Conservation (phyloP, 2,797 vertebrate species). For the Neostethus bicornis region DNA sequence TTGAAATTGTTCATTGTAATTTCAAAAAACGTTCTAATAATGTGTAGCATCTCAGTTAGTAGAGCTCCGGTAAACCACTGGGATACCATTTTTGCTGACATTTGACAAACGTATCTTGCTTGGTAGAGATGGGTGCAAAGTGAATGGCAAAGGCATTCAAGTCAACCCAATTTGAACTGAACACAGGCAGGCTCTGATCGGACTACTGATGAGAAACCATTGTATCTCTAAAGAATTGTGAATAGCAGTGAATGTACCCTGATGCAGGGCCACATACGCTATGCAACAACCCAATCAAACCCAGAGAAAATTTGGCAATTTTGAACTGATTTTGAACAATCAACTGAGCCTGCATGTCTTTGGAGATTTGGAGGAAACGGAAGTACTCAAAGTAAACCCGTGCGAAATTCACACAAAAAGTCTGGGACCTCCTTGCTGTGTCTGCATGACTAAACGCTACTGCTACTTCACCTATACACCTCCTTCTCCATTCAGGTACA, state of each 20-base stretch:
- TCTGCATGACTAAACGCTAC: too few relatives aligned
- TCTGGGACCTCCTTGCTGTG: too few relatives aligned
- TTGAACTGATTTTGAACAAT: too few relatives aligned
- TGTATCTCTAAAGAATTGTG: slow-evolving; percentile 9
- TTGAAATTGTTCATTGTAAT: slow-evolving; percentile 25
- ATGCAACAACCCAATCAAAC: neutral
- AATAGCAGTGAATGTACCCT: slow-evolving; percentile 15
- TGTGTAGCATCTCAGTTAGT: slow-evolving; percentile 42
- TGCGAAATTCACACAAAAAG: too few relatives aligned
- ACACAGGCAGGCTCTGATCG: slow-evolving; percentile 15
- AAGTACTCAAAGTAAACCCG: too few relatives aligned
- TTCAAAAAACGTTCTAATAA: slow-evolving; percentile 38
- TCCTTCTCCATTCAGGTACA: too few relatives aligned
- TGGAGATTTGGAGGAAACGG: too few relatives aligned
- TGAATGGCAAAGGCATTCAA: slow-evolving; percentile 36
- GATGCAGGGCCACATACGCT: slow-evolving; percentile 1
- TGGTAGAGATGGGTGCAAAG: slow-evolving; percentile 36
- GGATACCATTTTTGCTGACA: slow-evolving; percentile 61
- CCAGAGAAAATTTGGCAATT: too few relatives aligned
- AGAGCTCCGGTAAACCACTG: slow-evolving; percentile 22
- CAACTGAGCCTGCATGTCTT: too few relatives aligned
- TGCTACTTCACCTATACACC: too few relatives aligned
- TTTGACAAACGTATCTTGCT: slow-evolving; percentile 44
- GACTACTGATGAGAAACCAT: slow-evolving; percentile 9
- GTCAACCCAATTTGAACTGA: slow-evolving; percentile 14